Conservation (phyloP, 2,888 invertebrate species). For the Lysandra coridon region DNA sequence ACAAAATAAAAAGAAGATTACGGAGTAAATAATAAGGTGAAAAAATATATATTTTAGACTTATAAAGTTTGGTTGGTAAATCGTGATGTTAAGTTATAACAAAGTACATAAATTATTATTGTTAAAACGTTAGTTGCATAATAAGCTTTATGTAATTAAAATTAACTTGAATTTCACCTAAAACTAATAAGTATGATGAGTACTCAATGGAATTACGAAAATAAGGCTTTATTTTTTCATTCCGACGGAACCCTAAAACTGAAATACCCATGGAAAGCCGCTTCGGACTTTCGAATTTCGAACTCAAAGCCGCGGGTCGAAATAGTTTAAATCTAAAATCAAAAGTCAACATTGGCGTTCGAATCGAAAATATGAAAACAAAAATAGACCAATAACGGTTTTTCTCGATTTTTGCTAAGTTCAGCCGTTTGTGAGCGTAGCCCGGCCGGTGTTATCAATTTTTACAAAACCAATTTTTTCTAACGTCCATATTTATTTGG, state of each 20-base stretch:
- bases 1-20: no score
- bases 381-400: conserved; percentile 26
- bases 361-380: conserved; percentile 29
- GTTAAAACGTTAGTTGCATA: no score
- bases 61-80: no score
- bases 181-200: no score
- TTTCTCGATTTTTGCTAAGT: conserved; percentile 28
- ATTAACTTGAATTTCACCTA: no score
- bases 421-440: conserved; percentile 4
- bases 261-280: not conserved
- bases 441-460: conserved; percentile 28
- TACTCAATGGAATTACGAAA: no score
- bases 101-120: no score
- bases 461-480: conserved; percentile 27
- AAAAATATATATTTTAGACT: no score
- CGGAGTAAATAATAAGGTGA: no score
- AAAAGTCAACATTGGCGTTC: conserved; percentile 31
- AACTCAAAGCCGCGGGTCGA: not conserved
- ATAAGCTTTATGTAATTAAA: no score
- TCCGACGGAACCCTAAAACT: not conserved
- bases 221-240: no score
- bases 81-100: no score
- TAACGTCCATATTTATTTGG: not conserved
- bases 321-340: conserved; percentile 31
- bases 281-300: not conserved